phyloP scores from a whole-genome alignment of 64 coral and sea anemone genomes.

The Porites lutea region DNA sequence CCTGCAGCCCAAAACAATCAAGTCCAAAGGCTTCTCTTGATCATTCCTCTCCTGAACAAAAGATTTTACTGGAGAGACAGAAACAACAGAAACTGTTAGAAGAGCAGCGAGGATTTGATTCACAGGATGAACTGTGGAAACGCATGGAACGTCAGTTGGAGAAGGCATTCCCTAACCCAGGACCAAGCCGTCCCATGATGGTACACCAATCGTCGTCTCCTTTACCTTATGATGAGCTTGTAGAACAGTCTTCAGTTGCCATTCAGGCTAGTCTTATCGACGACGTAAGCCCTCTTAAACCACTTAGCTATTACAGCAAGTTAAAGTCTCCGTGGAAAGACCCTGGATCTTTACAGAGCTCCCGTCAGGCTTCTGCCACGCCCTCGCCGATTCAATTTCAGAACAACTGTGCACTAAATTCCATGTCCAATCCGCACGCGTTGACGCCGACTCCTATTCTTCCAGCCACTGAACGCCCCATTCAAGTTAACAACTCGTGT shows the following conservation, averaged over 20 bases:
- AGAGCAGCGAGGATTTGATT: constrained; percentile 80
- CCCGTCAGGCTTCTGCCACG: background rate
- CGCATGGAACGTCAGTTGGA: constrained; percentile 89
- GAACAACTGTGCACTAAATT: background rate
- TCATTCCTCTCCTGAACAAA: constrained; percentile 71
- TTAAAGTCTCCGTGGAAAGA: constrained; percentile 3
- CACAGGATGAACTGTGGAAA: constrained; percentile 92
- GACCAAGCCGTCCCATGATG: constrained; percentile 51
- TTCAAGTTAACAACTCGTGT: background rate
- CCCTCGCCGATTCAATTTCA: constrained; percentile 14
- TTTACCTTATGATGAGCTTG: constrained; percentile 45
- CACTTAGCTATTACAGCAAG: constrained; percentile 62
- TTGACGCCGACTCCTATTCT: constrained; percentile 35
- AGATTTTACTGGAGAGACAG: constrained; percentile 83
- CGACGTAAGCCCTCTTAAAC: constrained; percentile 94
- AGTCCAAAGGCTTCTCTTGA: constrained; percentile 1
- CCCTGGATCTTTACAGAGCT: constrained; percentile 3
- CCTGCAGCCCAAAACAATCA: constrained; percentile 1
- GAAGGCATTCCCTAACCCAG: constrained; percentile 73
- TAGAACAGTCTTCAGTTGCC: constrained; percentile 82
- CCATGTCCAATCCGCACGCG: constrained; percentile 1
- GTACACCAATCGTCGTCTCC: constrained; percentile 79
- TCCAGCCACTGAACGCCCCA: constrained; percentile 2
- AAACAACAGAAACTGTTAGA: constrained; percentile 86
- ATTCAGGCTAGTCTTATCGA: constrained; percentile 95